Evolutionary conservation across 2,888 invertebrate genomes (phyloP).

Genomic region (Patella ulyssiponensis): DNA sequence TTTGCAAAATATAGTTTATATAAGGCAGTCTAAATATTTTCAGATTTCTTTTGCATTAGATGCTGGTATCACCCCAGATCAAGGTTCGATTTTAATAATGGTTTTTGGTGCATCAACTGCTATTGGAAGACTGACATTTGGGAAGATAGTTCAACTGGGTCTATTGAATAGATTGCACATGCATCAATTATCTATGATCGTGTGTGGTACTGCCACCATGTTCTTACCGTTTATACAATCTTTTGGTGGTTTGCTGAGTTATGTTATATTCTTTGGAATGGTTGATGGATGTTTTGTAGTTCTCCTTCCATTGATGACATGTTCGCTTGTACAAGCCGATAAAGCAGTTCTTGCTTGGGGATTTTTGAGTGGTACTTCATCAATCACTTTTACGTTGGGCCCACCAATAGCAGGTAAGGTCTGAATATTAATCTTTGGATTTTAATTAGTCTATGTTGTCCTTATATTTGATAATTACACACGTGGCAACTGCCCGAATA

Average conservation of each 20-base stretch:
- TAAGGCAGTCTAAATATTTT: neutral
- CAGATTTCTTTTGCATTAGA: constrained; percentile 61
- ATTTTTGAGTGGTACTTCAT: constrained; percentile 53
- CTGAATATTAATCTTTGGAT: constrained; percentile 35
- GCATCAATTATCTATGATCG: constrained; percentile 62
- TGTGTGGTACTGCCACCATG: constrained; percentile 58
- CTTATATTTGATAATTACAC: no score
- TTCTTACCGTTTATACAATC: constrained; percentile 56
- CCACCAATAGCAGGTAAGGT: constrained; percentile 61
- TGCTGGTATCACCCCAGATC: constrained; percentile 48
- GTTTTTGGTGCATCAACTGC: constrained; percentile 57
- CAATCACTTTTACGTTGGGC: constrained; percentile 60
- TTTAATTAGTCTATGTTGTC: neutral
- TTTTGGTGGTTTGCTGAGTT: constrained; percentile 45
- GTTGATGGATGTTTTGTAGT: constrained; percentile 65
- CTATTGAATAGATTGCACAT: constrained; percentile 56
- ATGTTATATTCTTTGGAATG: constrained; percentile 45
- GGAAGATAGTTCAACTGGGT: constrained; percentile 54
- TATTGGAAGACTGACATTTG: constrained; percentile 56
- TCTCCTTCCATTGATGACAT: constrained; percentile 57
- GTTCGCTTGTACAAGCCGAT: constrained; percentile 51
- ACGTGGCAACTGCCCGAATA: no score
- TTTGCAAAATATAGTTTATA: neutral
- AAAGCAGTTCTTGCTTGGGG: constrained; percentile 61
- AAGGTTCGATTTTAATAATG: constrained; percentile 56